A percentile compares a stretch with the other conserved stretches of the same genome.
These are phyloP conservation scores for Grapholita molesta DNA, from an alignment of 1,140 invertebrate species.

Conservation along the genomic window DNA sequence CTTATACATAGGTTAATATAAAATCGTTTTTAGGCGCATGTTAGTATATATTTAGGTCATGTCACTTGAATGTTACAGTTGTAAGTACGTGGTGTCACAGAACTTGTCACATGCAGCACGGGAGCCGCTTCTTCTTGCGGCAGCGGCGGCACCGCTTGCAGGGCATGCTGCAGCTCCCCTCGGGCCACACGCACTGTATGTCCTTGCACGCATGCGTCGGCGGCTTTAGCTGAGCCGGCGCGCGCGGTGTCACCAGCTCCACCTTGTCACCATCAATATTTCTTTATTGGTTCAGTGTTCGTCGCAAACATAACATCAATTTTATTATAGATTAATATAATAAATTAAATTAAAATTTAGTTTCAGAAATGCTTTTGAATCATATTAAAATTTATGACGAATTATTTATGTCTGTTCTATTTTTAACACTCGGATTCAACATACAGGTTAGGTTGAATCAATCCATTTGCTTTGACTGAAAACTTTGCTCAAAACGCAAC, in stretches of 20 bases:
- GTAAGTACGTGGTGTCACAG: neutral
- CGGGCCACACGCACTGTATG: constrained; percentile 61
- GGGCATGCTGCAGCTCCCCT: constrained; percentile 47
- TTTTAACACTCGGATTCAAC: no score
- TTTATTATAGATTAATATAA: no score
- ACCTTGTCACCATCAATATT: constrained; percentile 34
- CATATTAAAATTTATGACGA: no score
- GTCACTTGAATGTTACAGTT: neutral
- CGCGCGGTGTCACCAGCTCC: constrained; percentile 61
- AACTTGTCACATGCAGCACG: constrained; percentile 21
- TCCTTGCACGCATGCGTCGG: constrained; percentile 55
- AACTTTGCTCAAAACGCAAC: no score
- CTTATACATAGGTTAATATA: neutral
- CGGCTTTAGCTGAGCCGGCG: constrained; percentile 53
- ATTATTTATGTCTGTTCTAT: no score
- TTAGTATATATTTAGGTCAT: neutral
- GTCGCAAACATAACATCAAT: no score
- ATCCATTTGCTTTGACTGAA: no score
- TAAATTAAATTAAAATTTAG: no score
- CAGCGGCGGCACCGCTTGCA: constrained; percentile 48
- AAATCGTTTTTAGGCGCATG: neutral
- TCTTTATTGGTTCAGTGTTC: no score
- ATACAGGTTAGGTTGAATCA: no score
- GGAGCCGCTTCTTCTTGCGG: constrained; percentile 33
- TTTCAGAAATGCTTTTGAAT: no score